Evolutionary conservation across 1,140 invertebrate species (phyloP).

Genomic region (Macrobrachium nipponense): DNA sequence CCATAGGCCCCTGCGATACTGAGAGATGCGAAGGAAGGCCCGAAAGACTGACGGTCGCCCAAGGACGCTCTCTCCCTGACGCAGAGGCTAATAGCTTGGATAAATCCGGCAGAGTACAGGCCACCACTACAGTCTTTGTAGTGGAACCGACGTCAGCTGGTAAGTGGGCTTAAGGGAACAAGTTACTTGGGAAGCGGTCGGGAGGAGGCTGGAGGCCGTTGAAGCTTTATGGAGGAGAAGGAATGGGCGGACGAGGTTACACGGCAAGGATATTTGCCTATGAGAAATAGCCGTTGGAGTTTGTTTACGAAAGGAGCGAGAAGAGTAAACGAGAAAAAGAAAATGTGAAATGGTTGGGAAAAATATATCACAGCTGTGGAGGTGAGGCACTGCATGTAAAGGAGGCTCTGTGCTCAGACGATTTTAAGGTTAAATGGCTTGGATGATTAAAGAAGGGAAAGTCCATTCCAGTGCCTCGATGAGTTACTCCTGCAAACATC

Average conservation of each 20-base stretch:
- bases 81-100: conserved; percentile 30
- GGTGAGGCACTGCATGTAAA: neutral
- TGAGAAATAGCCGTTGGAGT: too few species aligned
- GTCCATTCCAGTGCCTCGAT: neutral
- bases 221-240: too few species aligned
- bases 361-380: neutral
- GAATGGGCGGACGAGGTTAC: too few species aligned
- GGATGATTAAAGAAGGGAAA: neutral
- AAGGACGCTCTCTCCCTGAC: conserved; percentile 40
- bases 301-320: neutral
- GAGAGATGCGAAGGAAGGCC: conserved; percentile 32
- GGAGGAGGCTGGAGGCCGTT: too few species aligned
- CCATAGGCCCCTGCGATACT: conserved; percentile 34
- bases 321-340: neutral
- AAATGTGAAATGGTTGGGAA: neutral
- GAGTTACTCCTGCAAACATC: too few species aligned
- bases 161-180: conserved; percentile 5
- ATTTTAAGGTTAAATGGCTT: neutral
- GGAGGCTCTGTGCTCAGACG: neutral
- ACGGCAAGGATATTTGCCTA: too few species aligned
- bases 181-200: too few species aligned
- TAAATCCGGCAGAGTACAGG: conserved; percentile 40
- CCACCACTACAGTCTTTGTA: conserved; percentile 43
- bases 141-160: conserved; percentile 44
- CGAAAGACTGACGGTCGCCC: conserved; percentile 37